Percentiles rank a stretch among this genome's conserved stretches.
phyloP scores from a whole-genome alignment of 2,113 vertebrate genomes.

The Ailurus styani region DNA sequence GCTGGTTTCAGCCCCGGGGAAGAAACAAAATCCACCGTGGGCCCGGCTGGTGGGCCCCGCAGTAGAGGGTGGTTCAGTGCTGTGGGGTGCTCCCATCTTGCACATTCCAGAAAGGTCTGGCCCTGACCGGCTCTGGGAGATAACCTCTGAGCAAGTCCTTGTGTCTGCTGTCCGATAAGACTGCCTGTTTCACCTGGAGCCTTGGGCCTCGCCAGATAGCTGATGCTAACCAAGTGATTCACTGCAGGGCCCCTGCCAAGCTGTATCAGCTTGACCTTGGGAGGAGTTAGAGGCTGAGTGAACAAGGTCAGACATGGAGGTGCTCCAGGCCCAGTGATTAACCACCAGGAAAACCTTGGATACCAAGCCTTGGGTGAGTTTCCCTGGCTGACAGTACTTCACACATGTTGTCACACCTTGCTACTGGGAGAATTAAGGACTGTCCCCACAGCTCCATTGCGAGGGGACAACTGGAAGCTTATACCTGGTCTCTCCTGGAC shows the following conservation, averaged over 20 bases:
- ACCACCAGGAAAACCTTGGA: not conserved
- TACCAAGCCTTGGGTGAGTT: not conserved
- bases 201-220: not conserved
- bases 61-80: not conserved
- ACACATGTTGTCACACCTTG: not conserved
- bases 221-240: not conserved
- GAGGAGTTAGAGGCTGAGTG: not conserved
- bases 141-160: not conserved
- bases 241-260: not conserved
- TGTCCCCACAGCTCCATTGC: too few species aligned
- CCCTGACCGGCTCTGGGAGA: not conserved
- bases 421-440: not conserved
- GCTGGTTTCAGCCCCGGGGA: fast-evolving
- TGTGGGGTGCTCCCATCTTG: not conserved
- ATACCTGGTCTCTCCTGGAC: not conserved
- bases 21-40: not conserved
- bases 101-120: not conserved
- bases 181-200: not conserved
- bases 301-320: not conserved
- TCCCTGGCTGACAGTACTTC: not conserved
- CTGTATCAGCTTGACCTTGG: not conserved
- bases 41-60: not conserved
- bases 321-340: not conserved
- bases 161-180: not conserved
- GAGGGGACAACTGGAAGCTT: not conserved